Conservation (phyloP, 2,888 invertebrate genomes). For the Clunio marinus region DNA sequence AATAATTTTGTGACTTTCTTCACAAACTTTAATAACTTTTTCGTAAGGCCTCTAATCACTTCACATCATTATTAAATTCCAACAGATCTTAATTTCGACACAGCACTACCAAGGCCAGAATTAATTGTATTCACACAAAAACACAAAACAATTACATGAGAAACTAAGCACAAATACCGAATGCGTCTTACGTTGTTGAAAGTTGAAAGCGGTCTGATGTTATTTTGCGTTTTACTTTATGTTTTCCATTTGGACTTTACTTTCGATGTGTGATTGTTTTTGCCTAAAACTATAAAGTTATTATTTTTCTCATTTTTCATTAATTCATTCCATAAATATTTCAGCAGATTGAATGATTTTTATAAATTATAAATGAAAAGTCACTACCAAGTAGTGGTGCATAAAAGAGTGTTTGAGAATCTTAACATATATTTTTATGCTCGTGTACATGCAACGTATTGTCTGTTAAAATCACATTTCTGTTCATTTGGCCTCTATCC, state of each 20-base stretch:
- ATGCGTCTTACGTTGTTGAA: background rate
- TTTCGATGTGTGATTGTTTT: too few species aligned
- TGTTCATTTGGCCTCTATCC: too few species aligned
- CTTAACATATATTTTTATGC: too few species aligned
- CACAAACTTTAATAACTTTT: constrained; percentile 16
- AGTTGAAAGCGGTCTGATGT: constrained; percentile 16
- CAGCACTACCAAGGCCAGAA: constrained; percentile 18
- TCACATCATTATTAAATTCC: background rate
- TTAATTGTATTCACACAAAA: background rate
- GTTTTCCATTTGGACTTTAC: constrained; percentile 1
- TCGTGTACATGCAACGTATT: too few species aligned
- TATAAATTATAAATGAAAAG: too few species aligned
- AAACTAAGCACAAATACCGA: background rate
- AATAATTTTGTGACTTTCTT: background rate
- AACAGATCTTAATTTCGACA: background rate
- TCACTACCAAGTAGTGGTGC: too few species aligned
- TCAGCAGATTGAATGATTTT: too few species aligned
- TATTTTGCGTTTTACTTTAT: background rate
- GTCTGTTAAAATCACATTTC: too few species aligned
- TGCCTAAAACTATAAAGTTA: too few species aligned
- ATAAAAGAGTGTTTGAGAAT: too few species aligned
- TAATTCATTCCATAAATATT: too few species aligned
- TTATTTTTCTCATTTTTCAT: too few species aligned
- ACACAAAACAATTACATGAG: background rate
- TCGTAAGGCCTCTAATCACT: constrained; percentile 12